Conservation (phyloP, 2,113 vertebrate genomes). For the Athene cunicularia region DNA sequence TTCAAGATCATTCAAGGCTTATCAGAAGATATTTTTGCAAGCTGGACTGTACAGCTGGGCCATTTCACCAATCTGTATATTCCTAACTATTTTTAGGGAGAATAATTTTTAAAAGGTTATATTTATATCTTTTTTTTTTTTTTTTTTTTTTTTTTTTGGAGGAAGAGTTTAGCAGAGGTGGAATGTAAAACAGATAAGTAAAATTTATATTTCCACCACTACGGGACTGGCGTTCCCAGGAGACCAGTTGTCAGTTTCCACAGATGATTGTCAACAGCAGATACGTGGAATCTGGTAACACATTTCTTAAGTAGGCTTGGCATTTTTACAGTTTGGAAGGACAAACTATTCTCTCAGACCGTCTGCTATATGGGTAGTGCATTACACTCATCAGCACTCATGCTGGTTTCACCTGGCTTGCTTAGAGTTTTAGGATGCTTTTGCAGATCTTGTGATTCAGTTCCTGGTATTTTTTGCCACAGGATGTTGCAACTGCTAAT, state of each 20-base stretch:
- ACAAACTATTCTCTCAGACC: not conserved
- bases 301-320: not conserved
- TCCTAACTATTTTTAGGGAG: slow-evolving; percentile 16
- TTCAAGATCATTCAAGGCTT: not conserved
- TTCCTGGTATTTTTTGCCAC: not conserved
- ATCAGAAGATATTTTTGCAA: slow-evolving; percentile 32
- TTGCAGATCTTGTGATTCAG: not conserved
- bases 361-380: not conserved
- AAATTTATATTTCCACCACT: not conserved
- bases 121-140: slow-evolving; percentile 12
- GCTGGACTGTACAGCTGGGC: not conserved
- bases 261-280: not conserved
- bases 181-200: not conserved
- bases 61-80: not conserved
- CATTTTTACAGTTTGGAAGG: not conserved
- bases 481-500: not conserved
- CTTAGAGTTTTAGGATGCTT: not conserved
- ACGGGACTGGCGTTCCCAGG: not conserved
- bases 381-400: not conserved
- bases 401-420: not conserved
- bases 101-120: not conserved
- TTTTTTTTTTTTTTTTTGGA: not conserved
- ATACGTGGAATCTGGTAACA: not conserved
- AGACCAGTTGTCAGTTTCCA: not conserved
- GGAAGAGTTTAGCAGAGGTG: slow-evolving; percentile 20